Evolutionary conservation across 2,113 vertebrate genomes (phyloP).

Genomic region (Pteronura brasiliensis): DNA sequence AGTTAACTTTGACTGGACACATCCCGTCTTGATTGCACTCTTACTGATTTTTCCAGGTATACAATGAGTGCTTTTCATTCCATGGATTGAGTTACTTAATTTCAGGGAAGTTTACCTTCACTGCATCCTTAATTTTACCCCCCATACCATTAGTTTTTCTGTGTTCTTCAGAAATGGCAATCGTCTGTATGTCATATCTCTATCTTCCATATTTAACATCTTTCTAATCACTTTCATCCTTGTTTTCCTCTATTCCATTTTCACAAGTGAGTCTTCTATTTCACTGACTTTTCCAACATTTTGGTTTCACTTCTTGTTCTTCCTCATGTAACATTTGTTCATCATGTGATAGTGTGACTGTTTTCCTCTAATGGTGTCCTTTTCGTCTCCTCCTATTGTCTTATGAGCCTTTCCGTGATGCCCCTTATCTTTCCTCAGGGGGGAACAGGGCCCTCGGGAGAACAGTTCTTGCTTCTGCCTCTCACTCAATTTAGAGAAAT

Average conservation of each 20-base stretch:
- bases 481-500: neutral
- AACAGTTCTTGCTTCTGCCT: neutral
- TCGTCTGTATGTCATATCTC: neutral
- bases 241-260: neutral
- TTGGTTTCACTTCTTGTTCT: neutral
- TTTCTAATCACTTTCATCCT: neutral
- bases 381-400: neutral
- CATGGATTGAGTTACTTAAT: neutral
- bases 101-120: neutral
- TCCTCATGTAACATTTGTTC: neutral
- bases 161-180: neutral
- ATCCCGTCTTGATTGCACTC: neutral
- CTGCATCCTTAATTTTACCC: neutral
- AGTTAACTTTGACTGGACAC: neutral
- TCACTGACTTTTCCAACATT: neutral
- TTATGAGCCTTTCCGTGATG: neutral
- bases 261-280: neutral
- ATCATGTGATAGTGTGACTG: neutral
- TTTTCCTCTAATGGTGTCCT: neutral
- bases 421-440: neutral
- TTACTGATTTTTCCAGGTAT: neutral
- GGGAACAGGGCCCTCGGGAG: neutral
- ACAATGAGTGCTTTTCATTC: neutral
- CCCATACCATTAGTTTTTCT: neutral
- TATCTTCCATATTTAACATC: neutral